Percentiles rank a stretch among this genome's conserved stretches.
Conservation (phyloP, 2,113 vertebrate genomes). For the Hemichromis elongatus region DNA sequence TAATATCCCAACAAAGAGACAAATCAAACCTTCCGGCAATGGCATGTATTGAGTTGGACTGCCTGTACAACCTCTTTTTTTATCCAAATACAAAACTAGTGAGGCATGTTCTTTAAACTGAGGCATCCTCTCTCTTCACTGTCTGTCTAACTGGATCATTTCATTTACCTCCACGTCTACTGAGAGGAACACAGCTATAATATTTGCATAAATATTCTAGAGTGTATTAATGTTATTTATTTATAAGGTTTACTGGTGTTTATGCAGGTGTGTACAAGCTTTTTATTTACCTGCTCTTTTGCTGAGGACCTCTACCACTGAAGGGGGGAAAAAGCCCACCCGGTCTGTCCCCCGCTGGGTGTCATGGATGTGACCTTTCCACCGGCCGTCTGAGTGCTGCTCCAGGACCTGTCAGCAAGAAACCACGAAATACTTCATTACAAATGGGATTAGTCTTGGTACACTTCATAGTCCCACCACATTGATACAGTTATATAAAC, state of each 20-base stretch:
- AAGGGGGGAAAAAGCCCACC: conserved; percentile 91
- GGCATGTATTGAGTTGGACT: not conserved
- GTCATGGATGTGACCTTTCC: conserved; percentile 95
- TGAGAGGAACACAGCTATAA: not conserved
- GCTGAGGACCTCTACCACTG: conserved; percentile 94
- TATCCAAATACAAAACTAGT: not conserved
- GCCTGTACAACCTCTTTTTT: not conserved
- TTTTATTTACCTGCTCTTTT: conserved; percentile 79
- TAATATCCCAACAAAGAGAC: not conserved
- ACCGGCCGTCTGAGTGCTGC: conserved; percentile 88
- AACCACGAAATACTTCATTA: not conserved
- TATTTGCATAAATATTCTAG: not conserved
- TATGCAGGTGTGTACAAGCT: not conserved
- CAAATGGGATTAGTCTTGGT: not conserved
- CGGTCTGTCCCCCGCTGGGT: conserved; percentile 86
- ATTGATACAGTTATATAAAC: not conserved
- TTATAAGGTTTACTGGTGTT: not conserved
- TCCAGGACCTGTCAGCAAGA: conserved; percentile 81
- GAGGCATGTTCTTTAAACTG: not conserved
- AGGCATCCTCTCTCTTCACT: not conserved
- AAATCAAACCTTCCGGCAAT: not conserved
- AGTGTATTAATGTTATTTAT: not conserved
- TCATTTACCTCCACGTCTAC: not conserved
- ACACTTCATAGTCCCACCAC: not conserved
- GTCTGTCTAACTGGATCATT: not conserved